Evolutionary conservation across 2,797 vertebrate genomes (phyloP), one percentile per base, ranked within the genome.

Genomic region (Numenius phaeopus): DNA sequence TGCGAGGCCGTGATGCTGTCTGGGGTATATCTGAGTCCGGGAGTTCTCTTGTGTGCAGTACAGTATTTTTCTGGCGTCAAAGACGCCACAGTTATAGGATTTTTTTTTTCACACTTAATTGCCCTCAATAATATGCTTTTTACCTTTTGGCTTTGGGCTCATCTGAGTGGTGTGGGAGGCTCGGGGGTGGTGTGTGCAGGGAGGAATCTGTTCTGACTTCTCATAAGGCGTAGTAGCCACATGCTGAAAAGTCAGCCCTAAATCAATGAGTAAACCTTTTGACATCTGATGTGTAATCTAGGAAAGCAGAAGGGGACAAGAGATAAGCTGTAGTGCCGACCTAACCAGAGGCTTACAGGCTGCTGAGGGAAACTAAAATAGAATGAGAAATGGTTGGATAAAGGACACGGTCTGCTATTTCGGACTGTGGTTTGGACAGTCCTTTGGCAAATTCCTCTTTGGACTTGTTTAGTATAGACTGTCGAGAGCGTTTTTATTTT

Each of bases 21-120:
- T 7, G 39, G 3, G 1, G 7, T 2, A 1, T 5, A 2, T 1
- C 65, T 2, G 46, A 15, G n/a, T 1, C 2, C 1, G 23, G 15
- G 14, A 6, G 4, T 5, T 13, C 5, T 22, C 29, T 5, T 7
- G 23, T 7, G 3, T 6, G 2, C 27, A 5, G 14, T 2, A 10
- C 54, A 4, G 19, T 10, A 0, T 3, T 4, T 18, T 37, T 24
- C 44, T 23, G 52, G 10, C 3, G 1, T 42, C 6, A 26, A 1
- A 61, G 26, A 3, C 1, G 11, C 34, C 19, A 6, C 23, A 8
- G 12, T 24, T 22, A 2, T 4, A 14, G 62, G 7, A 3, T 11
- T 62, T 24, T 42, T 12, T 18, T 47, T 40, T 11, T 10, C 11
- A 6, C 20, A 2, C 10, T 1, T 17, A 8, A 8, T 2, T 23